Evolutionary conservation across 2,888 invertebrate species (phyloP), one percentile per base, ranked within the genome.

Genomic region (Mimachlamys varia): DNA sequence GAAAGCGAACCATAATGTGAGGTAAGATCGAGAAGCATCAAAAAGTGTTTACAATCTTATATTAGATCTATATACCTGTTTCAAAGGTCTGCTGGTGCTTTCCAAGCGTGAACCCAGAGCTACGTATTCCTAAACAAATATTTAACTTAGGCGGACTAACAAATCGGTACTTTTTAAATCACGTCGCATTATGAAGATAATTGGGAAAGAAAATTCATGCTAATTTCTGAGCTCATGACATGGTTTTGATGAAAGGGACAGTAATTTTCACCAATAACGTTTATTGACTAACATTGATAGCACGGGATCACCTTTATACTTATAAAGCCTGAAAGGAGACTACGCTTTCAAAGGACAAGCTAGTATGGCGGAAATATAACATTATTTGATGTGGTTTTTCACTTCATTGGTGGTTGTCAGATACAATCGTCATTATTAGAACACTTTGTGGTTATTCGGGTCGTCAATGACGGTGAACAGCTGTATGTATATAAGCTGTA

Each of bases 41-140:
- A 76, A 33, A 76, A 13, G 76, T 76, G 76, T 76, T 76, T 76
- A 76, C 76, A 76, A 76, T 76, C 76, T 33, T 76, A 76, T 76
- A 76, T 76, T 19, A 33, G 76, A 76, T 76, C 76, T 76, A 76
- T 76, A 76, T 76, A 76, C 76, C 76, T 27, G 12, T 76, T 2
- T 76, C 76, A 76, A 76, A 76, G 76, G 76, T 76, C 76, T 76
- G 33, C 33, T 27, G 76, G 76, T 76, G 76, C 76, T 76, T 76
- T 33, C 76, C 33, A 76, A 33, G 76, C 76, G 76, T 76, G 76
- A 76, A 76, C 33, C 33, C 27, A 13, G n/a, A 76, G 76, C 76
- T 27, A 76, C 33, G 76, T 76, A 27, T 76, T 33, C 76, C 22
- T 76, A 76, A 76, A 76, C 76, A 76, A 76, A 76, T 76, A 76